Evolutionary conservation across 2,797 vertebrate species (phyloP).

Genomic region (Poecilia picta): DNA sequence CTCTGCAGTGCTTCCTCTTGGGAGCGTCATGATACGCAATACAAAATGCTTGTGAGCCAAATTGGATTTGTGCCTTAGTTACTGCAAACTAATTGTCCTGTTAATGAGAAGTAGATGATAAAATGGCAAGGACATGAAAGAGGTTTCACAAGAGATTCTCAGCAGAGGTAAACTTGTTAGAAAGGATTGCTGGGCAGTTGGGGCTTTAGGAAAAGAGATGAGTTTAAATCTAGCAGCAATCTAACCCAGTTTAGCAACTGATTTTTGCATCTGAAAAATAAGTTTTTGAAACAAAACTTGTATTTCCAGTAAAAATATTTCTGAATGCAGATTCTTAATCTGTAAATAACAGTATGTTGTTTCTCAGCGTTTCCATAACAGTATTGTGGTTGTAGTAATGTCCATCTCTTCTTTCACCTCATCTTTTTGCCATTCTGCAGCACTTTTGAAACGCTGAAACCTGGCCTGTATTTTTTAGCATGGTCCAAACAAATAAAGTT

Average conservation of each 20-base stretch:
- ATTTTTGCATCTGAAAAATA: background rate
- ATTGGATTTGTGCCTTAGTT: conserved; percentile 22
- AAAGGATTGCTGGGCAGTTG: background rate
- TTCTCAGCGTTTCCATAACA: background rate
- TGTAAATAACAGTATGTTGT: background rate
- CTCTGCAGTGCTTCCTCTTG: conserved; percentile 2
- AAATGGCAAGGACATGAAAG: background rate
- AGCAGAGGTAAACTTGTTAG: conserved; percentile 1
- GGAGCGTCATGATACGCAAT: conserved; percentile 32
- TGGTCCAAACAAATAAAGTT: background rate
- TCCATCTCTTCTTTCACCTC: background rate
- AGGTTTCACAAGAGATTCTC: conserved; percentile 1
- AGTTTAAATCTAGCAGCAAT: background rate
- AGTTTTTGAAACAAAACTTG: background rate
- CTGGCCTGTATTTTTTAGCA: background rate
- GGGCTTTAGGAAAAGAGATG: background rate
- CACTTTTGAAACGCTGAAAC: background rate
- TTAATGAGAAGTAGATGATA: conserved; percentile 28
- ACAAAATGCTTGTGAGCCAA: conserved; percentile 30
- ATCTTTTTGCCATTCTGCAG: background rate
- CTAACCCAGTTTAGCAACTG: background rate
- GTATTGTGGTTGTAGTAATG: background rate
- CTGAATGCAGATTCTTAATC: background rate
- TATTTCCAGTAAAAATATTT: background rate
- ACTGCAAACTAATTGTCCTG: conserved; percentile 11